Percentiles rank a stretch among this genome's conserved stretches.
These are phyloP conservation scores for Pachyseris speciosa DNA, from an alignment of 64 coral and sea anemone genomes.

Conservation along the genomic window DNA sequence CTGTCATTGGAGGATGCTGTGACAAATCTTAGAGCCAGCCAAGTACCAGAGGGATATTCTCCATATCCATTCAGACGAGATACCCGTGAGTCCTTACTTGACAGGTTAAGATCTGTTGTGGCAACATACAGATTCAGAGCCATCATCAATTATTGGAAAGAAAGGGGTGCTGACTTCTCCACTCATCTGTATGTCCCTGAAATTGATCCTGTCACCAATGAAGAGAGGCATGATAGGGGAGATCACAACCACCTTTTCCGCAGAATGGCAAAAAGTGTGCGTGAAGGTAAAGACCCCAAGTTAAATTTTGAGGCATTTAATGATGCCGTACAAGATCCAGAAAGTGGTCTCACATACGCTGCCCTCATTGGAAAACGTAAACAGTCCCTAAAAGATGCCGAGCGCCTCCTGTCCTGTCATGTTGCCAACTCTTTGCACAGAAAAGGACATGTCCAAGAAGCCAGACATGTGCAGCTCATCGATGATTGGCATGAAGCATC, in stretches of 20 bases:
- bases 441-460: conserved; percentile 5
- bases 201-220: conserved; percentile 9
- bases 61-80: conserved; percentile 52
- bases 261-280: conserved; percentile 26
- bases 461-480: background rate
- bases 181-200: conserved; percentile 37
- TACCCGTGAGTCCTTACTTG: conserved; percentile 8
- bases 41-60: conserved; percentile 47
- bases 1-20: conserved; percentile 63
- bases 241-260: conserved; percentile 51
- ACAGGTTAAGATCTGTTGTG: conserved; percentile 54
- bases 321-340: background rate
- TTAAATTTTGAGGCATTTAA: conserved; percentile 41
- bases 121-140: conserved; percentile 25
- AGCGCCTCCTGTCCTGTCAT: background rate
- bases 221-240: conserved; percentile 16
- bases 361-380: background rate
- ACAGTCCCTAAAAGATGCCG: background rate
- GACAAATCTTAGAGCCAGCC: background rate
- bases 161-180: conserved; percentile 40
- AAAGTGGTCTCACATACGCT: background rate
- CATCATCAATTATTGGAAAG: conserved; percentile 47
- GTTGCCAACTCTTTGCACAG: background rate
- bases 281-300: background rate
- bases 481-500: conserved; percentile 45